phyloP scores from a whole-genome alignment of 2,888 invertebrate species.

The Tubulanus polymorphus region DNA sequence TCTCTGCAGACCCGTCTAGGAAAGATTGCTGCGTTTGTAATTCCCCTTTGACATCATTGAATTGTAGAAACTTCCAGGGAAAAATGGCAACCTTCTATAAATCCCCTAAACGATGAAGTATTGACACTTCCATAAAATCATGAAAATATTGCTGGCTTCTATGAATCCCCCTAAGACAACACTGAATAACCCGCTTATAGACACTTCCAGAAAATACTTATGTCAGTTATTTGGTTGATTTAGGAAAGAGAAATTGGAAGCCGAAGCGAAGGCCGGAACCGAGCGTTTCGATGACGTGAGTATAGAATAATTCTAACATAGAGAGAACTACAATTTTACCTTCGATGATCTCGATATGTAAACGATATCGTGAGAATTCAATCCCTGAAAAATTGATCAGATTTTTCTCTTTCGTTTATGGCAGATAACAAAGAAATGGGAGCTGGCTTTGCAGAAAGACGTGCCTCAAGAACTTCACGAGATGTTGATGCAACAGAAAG shows the following conservation, averaged over 20 bases:
- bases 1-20: no score
- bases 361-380: not conserved
- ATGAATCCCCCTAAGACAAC: no score
- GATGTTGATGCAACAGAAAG: constrained; percentile 52
- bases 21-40: no score
- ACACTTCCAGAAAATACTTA: not conserved
- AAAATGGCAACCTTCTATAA: no score
- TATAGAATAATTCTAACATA: not conserved
- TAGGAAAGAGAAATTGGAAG: constrained; percentile 51
- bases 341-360: not conserved
- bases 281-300: constrained; percentile 53
- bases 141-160: no score
- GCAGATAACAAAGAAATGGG: constrained; percentile 54
- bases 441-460: constrained; percentile 51
- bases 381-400: constrained; percentile 4
- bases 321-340: not conserved
- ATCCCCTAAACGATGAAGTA: no score
- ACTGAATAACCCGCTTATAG: no score
- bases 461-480: constrained; percentile 52
- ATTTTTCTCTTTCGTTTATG: constrained; percentile 9
- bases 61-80: no score
- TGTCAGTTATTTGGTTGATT: constrained; percentile 14
- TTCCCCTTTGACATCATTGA: no score
- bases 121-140: no score
- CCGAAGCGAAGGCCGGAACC: constrained; percentile 49